These are phyloP conservation scores for Cantharis rustica DNA, from an alignment of 2,888 invertebrate species.

Conservation along the genomic window DNA sequence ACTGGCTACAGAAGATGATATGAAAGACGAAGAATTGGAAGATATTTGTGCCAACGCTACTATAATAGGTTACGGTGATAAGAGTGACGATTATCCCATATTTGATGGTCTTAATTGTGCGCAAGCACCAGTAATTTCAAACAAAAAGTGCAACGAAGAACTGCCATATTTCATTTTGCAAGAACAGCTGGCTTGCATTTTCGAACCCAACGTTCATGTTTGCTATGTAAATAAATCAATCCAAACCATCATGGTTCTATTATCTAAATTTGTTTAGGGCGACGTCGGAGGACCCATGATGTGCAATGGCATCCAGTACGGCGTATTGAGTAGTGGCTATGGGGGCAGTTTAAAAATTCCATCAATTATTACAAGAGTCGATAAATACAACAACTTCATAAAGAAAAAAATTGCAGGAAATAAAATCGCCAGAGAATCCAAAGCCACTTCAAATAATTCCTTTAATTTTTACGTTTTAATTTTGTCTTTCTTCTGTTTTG, in stretches of 20 bases:
- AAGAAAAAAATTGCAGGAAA: rapidly evolving
- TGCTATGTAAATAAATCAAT: neutral
- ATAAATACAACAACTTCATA: neutral
- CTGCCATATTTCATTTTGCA: neutral
- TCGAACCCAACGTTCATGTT: neutral
- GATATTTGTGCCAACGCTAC: neutral
- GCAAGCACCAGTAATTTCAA: neutral
- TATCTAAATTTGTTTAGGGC: neutral
- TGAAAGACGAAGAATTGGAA: neutral
- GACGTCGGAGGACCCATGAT: neutral
- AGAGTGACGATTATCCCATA: too few relatives aligned
- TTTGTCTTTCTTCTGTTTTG: neutral
- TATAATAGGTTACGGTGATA: neutral
- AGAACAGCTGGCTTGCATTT: neutral
- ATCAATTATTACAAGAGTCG: neutral
- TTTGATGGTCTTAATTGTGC: neutral
- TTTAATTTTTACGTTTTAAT: neutral
- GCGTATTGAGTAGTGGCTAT: neutral
- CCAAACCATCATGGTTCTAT: too few relatives aligned
- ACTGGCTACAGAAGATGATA: neutral
- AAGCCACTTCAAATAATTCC: neutral
- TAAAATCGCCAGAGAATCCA: neutral
- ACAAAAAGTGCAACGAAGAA: neutral
- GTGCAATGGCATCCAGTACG: neutral
- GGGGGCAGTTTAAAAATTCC: neutral